Evolutionary conservation across 2,888 invertebrate species (phyloP).

Genomic region (Drosophila longiperda): DNA sequence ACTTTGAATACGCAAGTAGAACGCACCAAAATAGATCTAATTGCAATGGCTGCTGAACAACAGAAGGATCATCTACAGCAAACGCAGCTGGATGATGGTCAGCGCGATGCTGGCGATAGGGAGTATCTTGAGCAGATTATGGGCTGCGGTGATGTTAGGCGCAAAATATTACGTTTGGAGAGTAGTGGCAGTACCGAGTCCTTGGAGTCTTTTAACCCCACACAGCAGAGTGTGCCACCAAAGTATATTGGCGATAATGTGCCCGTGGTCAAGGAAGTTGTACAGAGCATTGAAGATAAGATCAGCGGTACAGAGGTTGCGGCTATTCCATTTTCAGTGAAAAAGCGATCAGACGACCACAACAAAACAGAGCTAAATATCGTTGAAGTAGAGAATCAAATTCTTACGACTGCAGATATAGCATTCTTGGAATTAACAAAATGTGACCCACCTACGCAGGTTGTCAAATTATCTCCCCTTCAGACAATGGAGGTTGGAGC

Average conservation of each 20-base stretch:
- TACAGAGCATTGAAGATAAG: slow-evolving; percentile 86
- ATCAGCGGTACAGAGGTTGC: slow-evolving; percentile 73
- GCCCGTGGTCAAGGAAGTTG: slow-evolving; percentile 87
- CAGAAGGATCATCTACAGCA: slow-evolving; percentile 17
- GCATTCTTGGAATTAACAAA: slow-evolving; percentile 61
- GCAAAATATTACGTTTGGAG: slow-evolving; percentile 86
- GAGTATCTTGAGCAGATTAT: slow-evolving; percentile 74
- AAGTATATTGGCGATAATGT: slow-evolving; percentile 69
- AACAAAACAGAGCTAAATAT: slow-evolving; percentile 58
- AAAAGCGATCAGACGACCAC: slow-evolving; percentile 75
- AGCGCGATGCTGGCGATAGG: slow-evolving; percentile 66
- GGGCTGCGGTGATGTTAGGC: slow-evolving; percentile 86
- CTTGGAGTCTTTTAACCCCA: slow-evolving; percentile 46
- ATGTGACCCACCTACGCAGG: slow-evolving; percentile 61
- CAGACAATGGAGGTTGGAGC: slow-evolving; percentile 55
- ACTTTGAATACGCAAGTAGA: slow-evolving; percentile 56
- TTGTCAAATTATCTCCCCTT: slow-evolving; percentile 70
- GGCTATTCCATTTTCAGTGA: slow-evolving; percentile 75
- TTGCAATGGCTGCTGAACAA: slow-evolving; percentile 12
- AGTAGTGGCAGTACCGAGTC: slow-evolving; percentile 65
- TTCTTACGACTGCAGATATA: slow-evolving; percentile 71
- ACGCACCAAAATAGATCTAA: slow-evolving; percentile 67
- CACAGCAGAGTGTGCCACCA: slow-evolving; percentile 35
- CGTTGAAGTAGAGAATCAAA: slow-evolving; percentile 72
- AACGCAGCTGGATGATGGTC: slow-evolving; percentile 26